Evolutionary conservation across 2,888 invertebrate genomes (phyloP).

Genomic region (Gortyna flavago): DNA sequence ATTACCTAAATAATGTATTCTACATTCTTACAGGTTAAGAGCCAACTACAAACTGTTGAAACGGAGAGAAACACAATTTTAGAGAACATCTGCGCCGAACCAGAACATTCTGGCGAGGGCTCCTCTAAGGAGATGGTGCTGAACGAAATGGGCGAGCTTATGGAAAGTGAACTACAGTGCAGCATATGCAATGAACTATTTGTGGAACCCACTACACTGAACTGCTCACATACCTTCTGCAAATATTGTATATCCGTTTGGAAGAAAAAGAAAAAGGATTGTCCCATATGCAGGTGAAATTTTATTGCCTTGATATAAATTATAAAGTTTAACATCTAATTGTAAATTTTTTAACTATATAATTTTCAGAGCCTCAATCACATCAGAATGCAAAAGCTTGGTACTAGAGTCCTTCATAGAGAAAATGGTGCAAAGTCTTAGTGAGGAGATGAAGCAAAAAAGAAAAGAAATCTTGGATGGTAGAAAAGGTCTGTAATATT

Average conservation of each 20-base stretch:
- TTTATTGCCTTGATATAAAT: neutral
- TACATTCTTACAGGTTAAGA: constrained; percentile 73
- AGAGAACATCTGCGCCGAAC: constrained; percentile 68
- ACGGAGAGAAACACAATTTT: constrained; percentile 78
- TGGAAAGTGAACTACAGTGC: constrained; percentile 93
- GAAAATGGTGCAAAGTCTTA: constrained; percentile 91
- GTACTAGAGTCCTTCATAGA: constrained; percentile 94
- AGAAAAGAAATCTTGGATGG: constrained; percentile 88
- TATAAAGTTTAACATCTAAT: neutral
- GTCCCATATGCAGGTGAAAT: constrained; percentile 92
- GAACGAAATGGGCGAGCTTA: constrained; percentile 87
- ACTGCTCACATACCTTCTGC: constrained; percentile 94
- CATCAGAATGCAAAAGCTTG: constrained; percentile 90
- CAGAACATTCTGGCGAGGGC: constrained; percentile 64
- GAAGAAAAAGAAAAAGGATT: constrained; percentile 92
- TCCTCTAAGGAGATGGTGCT: constrained; percentile 74
- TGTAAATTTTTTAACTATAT: neutral
- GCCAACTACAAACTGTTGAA: constrained; percentile 77
- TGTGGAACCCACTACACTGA: constrained; percentile 92
- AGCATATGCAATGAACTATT: constrained; percentile 94
- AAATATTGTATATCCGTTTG: constrained; percentile 92
- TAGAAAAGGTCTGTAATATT: constrained; percentile 81
- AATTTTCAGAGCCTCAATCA: constrained; percentile 76
- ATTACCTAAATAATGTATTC: neutral
- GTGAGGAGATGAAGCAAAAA: constrained; percentile 90